Base-by-base conservation (phyloP, 2,797 vertebrate genomes). In the Anabacerthia variegaticeps region DNA sequence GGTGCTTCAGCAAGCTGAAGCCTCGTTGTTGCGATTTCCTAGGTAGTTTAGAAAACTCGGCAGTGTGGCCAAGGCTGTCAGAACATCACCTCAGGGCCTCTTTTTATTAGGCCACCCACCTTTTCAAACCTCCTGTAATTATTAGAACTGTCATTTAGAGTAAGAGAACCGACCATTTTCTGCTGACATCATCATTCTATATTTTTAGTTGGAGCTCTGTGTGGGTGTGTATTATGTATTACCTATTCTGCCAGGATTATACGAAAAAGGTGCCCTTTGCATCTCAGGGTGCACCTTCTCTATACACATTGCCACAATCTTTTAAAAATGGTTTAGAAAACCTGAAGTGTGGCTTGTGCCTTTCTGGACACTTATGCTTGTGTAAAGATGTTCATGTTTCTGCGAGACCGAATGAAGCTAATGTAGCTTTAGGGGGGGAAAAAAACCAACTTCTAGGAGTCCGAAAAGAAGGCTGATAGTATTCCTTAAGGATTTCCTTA, bases 31-130 rank as follows among this genome's bases (percentile, higher is more conserved):
- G 65, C 22, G 22, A 59, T 96, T 91, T 83, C 88, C 77, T 28
- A 22, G 74, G 67, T 11, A 89, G 69, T 77, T 94, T 30, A 44
- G 92, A 62, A 93, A 89, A 92, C 65, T 82, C 65, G 18, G 51
- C 48, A 28, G 62, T 49, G 82, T 82, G 90, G 77, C 95, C 95
- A 58, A 48, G 83, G 86, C 91, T 92, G 91, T 81, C 79, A 67
- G 88, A 92, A 41, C 82, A 58, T 88, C 93, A 92, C 94, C 89
- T 76, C 88, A 6, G 90, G 93, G 86, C 80, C 91, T 82, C 82
- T 74, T 82, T 78, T 80, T 90, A 81, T 83, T 88, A 86, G 96
- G 93, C 95, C 94, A 92, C 92, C 94, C 92, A 94, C 85, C 89
- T 92, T 92, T 87, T 68, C 82, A 91, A 95, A 92, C 72, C 16